Evolutionary conservation across 2,888 invertebrate species (phyloP).

Genomic region (Eupithecia inturbata): DNA sequence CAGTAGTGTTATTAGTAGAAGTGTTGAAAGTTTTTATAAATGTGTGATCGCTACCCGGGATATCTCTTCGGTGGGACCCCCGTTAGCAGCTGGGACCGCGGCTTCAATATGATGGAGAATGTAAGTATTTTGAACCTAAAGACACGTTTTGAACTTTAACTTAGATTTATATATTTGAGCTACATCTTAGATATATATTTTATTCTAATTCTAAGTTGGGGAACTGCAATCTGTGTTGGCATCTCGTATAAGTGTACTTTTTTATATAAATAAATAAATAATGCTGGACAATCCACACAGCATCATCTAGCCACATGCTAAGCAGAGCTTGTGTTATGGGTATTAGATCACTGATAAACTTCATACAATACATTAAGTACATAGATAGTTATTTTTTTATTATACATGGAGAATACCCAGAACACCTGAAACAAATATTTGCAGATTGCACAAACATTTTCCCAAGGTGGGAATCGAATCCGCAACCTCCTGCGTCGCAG

Average conservation of each 20-base stretch:
- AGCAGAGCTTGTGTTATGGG: too few relatives aligned
- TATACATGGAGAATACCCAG: too few relatives aligned
- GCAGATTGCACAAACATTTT: too few relatives aligned
- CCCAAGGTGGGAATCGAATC: too few relatives aligned
- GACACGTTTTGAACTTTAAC: background rate
- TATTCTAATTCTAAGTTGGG: background rate
- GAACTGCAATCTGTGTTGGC: background rate
- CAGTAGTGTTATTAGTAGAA: constrained; percentile 25
- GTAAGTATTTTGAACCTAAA: constrained; percentile 58
- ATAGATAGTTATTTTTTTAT: too few relatives aligned
- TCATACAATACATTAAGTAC: too few relatives aligned
- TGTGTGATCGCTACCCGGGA: constrained; percentile 79
- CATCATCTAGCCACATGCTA: too few relatives aligned
- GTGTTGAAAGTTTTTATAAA: constrained; percentile 50
- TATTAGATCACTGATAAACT: too few relatives aligned
- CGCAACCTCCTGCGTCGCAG: too few relatives aligned
- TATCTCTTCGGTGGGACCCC: constrained; percentile 78
- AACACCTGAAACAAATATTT: too few relatives aligned
- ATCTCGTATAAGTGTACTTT: background rate
- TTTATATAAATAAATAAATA: too few relatives aligned
- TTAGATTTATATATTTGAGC: background rate
- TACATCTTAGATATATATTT: background rate
- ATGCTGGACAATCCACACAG: too few relatives aligned
- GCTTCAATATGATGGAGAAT: constrained; percentile 77
- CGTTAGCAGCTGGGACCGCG: constrained; percentile 81